These are phyloP conservation scores for Lordiphosa mommai DNA, from an alignment of 1,140 invertebrate genomes.

Conservation along the genomic window DNA sequence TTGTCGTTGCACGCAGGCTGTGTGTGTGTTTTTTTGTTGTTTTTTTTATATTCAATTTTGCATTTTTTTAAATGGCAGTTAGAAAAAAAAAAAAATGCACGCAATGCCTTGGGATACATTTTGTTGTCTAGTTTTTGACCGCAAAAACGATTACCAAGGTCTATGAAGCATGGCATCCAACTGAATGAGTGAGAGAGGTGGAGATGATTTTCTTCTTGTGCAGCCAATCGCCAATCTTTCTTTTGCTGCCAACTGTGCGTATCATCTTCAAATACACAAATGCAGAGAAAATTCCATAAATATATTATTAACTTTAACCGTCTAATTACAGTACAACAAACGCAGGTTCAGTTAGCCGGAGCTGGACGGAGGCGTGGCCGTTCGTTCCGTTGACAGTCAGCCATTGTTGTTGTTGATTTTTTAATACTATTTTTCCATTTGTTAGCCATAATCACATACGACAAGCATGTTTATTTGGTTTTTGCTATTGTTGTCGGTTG, in stretches of 20 bases:
- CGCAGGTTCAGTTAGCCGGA: conserved; percentile 6
- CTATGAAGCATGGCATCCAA: conserved; percentile 6
- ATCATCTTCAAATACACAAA: neutral
- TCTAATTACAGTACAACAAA: conserved; percentile 11
- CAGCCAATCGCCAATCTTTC: conserved; percentile 3
- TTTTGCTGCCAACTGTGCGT: conserved; percentile 8
- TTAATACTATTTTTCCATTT: too few relatives aligned
- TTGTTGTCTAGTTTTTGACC: neutral
- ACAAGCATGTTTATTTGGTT: too few relatives aligned
- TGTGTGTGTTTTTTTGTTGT: neutral
- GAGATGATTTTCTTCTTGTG: neutral
- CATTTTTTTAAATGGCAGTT: conserved; percentile 7
- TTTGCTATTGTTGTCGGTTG: too few relatives aligned
- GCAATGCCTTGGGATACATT: neutral
- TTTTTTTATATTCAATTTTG: conserved; percentile 5
- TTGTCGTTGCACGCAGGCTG: too few relatives aligned
- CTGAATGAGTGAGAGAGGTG: neutral
- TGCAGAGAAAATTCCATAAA: neutral
- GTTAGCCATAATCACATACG: too few relatives aligned
- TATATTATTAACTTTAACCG: conserved; percentile 11
- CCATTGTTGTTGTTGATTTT: conserved; percentile 3
- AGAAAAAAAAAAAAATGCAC: conserved; percentile 11
- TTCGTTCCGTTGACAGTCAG: conserved; percentile 6
- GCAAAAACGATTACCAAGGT: conserved; percentile 10
- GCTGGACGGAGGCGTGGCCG: conserved; percentile 1